These are phyloP conservation scores for Ispidina picta DNA, from an alignment of 2,797 vertebrate species.

Conservation along the genomic window DNA sequence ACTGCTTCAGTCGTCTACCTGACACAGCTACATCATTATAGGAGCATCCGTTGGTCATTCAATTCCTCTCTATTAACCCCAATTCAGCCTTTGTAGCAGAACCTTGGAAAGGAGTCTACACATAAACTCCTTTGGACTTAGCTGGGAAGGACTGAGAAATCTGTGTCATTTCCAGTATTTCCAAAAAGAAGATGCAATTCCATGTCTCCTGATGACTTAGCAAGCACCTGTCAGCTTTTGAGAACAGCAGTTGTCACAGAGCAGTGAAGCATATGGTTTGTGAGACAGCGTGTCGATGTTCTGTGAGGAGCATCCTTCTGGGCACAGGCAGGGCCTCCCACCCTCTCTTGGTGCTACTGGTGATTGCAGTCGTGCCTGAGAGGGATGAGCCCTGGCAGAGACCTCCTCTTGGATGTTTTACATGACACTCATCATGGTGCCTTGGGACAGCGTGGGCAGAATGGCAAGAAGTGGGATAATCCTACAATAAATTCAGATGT, in stretches of 20 bases:
- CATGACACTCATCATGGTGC: background rate
- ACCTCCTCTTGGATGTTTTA: background rate
- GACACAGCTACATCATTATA: background rate
- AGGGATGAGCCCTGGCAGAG: background rate
- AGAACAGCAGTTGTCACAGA: slow-evolving; percentile 12
- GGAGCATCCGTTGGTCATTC: background rate
- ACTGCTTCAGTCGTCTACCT: background rate
- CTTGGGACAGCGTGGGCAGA: background rate
- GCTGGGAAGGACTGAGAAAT: background rate
- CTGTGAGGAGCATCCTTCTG: slow-evolving; percentile 38
- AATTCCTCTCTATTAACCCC: background rate
- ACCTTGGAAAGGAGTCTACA: background rate
- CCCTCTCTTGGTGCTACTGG: background rate
- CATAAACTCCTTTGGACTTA: background rate
- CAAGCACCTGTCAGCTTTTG: slow-evolving; percentile 34
- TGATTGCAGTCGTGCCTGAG: background rate
- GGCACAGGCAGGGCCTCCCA: background rate
- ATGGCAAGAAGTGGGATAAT: background rate
- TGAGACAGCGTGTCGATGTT: slow-evolving; percentile 39
- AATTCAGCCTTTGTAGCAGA: background rate
- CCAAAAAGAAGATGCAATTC: background rate
- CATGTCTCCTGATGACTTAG: slow-evolving; percentile 8
- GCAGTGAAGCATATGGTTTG: slow-evolving; percentile 36
- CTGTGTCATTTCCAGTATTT: background rate
- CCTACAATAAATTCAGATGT: background rate